Conservation (phyloP, 1,140 invertebrate genomes). For the Drosophila athabasca region DNA sequence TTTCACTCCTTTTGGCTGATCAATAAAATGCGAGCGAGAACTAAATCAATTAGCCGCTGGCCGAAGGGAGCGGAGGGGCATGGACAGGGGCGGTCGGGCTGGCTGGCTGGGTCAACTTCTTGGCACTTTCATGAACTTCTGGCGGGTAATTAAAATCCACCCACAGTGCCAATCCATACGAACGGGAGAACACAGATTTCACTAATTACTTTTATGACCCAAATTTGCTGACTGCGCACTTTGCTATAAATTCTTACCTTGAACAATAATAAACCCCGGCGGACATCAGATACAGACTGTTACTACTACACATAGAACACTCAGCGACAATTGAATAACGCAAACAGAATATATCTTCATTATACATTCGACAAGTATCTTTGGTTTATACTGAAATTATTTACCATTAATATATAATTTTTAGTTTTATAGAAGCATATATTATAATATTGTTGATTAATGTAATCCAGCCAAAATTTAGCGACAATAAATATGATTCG, state of each 20-base stretch:
- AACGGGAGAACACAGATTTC: conserved; percentile 56
- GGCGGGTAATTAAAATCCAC: conserved; percentile 55
- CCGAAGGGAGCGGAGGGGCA: not conserved
- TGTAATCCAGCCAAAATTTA: too few species aligned
- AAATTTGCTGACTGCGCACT: conserved; percentile 67
- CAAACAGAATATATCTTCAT: too few species aligned
- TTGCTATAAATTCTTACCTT: conserved; percentile 71
- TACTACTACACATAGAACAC: conserved; percentile 10
- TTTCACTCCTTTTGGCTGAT: conserved; percentile 40
- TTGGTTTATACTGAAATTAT: too few species aligned
- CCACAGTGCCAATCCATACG: conserved; percentile 47
- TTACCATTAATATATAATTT: too few species aligned
- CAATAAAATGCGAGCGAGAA: conserved; percentile 42
- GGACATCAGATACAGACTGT: conserved; percentile 50
- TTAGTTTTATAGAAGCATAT: too few species aligned
- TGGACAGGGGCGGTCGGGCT: too few species aligned
- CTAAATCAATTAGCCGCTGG: conserved; percentile 55
- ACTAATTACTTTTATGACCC: conserved; percentile 80
- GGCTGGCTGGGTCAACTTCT: conserved; percentile 21
- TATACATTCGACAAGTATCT: too few species aligned
- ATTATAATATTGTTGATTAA: too few species aligned
- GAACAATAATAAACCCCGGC: conserved; percentile 42
- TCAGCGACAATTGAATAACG: too few species aligned
- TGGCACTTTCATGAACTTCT: conserved; percentile 57
- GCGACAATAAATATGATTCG: too few species aligned